These are phyloP conservation scores for Cephus pygmeus DNA, from an alignment of 2,888 invertebrate species.

Conservation along the genomic window DNA sequence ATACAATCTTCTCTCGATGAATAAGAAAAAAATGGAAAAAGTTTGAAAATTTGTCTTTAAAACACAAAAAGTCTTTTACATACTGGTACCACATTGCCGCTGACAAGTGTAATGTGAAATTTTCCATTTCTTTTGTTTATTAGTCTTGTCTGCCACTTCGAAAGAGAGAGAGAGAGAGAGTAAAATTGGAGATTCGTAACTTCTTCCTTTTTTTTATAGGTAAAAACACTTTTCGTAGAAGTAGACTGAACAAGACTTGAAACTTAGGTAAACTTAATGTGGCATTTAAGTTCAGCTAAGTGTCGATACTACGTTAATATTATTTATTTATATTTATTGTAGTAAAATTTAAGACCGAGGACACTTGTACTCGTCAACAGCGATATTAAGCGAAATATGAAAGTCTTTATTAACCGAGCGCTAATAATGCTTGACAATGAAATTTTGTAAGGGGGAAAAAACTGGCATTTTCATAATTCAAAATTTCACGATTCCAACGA, in stretches of 20 bases:
- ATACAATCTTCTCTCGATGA: not conserved
- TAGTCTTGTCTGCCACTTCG: not conserved
- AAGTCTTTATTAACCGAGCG: not conserved
- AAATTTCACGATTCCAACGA: not conserved
- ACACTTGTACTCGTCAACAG: not conserved
- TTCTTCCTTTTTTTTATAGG: not conserved
- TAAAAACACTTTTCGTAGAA: slow-evolving; percentile 40
- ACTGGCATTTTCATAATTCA: not conserved
- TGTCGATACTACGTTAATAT: slow-evolving; percentile 25
- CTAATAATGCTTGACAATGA: not conserved
- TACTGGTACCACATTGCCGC: too few relatives aligned
- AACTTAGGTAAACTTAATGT: slow-evolving; percentile 36
- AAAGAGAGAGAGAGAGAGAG: slow-evolving; percentile 3
- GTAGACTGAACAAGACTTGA: slow-evolving; percentile 53
- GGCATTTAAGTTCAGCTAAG: slow-evolving; percentile 36
- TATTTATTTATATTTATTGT: slow-evolving; percentile 25
- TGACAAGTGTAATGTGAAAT: not conserved
- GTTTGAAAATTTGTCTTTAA: not conserved
- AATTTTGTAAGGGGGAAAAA: not conserved
- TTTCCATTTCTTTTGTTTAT: not conserved
- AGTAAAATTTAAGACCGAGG: not conserved
- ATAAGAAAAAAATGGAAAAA: not conserved
- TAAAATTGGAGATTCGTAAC: slow-evolving; percentile 8
- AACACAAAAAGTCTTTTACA: not conserved
- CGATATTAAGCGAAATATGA: not conserved